phyloP scores from a whole-genome alignment of 2,888 invertebrate species.

The Acleris holmiana region DNA sequence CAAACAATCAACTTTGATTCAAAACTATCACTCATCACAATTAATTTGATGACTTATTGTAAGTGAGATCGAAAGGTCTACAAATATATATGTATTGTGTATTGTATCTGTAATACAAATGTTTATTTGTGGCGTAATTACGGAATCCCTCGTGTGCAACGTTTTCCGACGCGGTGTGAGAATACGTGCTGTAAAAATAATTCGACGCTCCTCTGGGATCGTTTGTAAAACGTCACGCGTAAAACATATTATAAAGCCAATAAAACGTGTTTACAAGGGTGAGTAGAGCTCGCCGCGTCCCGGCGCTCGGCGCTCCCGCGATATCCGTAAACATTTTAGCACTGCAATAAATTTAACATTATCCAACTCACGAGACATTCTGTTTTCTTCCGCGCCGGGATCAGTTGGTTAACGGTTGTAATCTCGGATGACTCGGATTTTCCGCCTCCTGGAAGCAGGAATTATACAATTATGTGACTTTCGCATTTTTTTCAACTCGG shows the following conservation, averaged over 20 bases:
- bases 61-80: not conserved
- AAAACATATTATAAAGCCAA: constrained; percentile 85
- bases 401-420: constrained; percentile 82
- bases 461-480: constrained; percentile 75
- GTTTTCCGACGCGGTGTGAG: constrained; percentile 68
- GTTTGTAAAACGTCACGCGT: constrained; percentile 85
- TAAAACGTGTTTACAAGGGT: constrained; percentile 85
- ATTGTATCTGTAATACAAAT: constrained; percentile 44
- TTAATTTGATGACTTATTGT: not conserved
- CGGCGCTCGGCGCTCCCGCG: constrained; percentile 64
- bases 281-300: constrained; percentile 72
- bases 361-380: constrained; percentile 81
- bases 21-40: constrained; percentile 26
- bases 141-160: constrained; percentile 76
- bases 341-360: constrained; percentile 83
- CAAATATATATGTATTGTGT: not conserved
- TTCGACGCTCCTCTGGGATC: constrained; percentile 81
- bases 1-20: constrained; percentile 26
- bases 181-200: constrained; percentile 83
- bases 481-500: constrained; percentile 57
- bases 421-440: constrained; percentile 78
- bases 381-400: constrained; percentile 79
- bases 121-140: constrained; percentile 79
- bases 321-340: constrained; percentile 84
- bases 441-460: constrained; percentile 67